Conservation (phyloP, 1,140 invertebrate genomes). For the Glossosoma conforme region DNA sequence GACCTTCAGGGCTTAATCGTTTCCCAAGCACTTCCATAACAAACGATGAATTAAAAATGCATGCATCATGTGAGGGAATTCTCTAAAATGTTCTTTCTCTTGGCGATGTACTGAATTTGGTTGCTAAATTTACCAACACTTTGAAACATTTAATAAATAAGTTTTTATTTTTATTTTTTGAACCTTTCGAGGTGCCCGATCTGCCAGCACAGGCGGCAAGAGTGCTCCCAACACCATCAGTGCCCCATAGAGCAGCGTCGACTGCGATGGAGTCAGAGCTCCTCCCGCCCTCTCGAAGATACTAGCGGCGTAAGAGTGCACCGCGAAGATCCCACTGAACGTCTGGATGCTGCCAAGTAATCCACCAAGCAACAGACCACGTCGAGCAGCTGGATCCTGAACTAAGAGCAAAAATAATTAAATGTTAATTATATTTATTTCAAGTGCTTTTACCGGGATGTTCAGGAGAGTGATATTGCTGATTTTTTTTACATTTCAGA, state of each 20-base stretch:
- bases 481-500: too few relatives aligned
- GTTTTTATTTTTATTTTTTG: background rate
- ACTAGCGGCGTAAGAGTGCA: constrained; percentile 45
- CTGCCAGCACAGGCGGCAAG: constrained; percentile 51
- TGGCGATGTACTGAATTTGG: background rate
- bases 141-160: background rate
- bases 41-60: background rate
- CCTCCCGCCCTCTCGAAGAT: constrained; percentile 54
- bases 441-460: too few relatives aligned
- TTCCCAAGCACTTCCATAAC: too few relatives aligned
- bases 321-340: constrained; percentile 24
- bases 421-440: constrained; percentile 5
- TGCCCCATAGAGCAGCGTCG: constrained; percentile 50
- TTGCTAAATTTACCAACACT: background rate
- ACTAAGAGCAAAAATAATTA: constrained; percentile 5
- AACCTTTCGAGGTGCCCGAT: constrained; percentile 51
- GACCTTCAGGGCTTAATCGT: too few relatives aligned
- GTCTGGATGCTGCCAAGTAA: constrained; percentile 8
- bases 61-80: background rate
- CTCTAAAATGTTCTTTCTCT: background rate
- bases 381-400: constrained; percentile 9
- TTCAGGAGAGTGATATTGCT: too few relatives aligned
- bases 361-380: background rate
- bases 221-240: constrained; percentile 48
- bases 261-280: constrained; percentile 41